Base-by-base conservation (phyloP, 2,797 vertebrate genomes). In the Vespertilio murinus region DNA sequence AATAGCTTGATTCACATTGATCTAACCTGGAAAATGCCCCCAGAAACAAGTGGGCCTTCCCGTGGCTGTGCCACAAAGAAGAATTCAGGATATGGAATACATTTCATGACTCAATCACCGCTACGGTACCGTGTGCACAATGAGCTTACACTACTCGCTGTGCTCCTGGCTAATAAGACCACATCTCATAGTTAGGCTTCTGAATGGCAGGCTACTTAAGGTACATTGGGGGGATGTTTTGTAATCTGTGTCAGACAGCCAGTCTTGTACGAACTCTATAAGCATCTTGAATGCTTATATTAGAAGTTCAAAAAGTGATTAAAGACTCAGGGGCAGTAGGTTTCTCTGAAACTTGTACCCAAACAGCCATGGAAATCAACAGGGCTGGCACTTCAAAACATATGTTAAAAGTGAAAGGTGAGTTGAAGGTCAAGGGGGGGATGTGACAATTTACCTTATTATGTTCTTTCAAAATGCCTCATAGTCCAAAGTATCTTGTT, bases 301-400 rank as follows among this genome's bases (percentile, higher is more conserved):
- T 94, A 47, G 87, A 88, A 87, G 88, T 95, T 93, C 79, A 87
- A 81, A 94, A 85, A 64, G 45, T 93, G 89, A 95, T 97, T 95
- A 95, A 96, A 95, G 93, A 79, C 78, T 67, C 93, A 5, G 14
- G 59, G 78, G 70, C 84, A 93, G 91, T 40, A 93, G 23, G 25
- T 82, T 96, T 96, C 90, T 95, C 91, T 75, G 95, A 95, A 97
- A 90, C 91, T 86, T 95, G 87, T 95, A 95, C 42, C 88, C 81
- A 96, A 97, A 97, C 90, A 96, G 88, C 95, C 96, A 97, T 97
- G 95, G 84, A 97, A 97, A 97, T 97, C 95, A 96, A 96, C 84
- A 95, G 92, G 91, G 87, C 59, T 59, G 69, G 95, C 95, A 94
- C 94, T 96, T 96, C 93, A 96, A 95, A 97, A 97, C 97, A 97